Base-by-base conservation (phyloP, 2,888 invertebrate genomes). In the Opisthograptis luteolata region DNA sequence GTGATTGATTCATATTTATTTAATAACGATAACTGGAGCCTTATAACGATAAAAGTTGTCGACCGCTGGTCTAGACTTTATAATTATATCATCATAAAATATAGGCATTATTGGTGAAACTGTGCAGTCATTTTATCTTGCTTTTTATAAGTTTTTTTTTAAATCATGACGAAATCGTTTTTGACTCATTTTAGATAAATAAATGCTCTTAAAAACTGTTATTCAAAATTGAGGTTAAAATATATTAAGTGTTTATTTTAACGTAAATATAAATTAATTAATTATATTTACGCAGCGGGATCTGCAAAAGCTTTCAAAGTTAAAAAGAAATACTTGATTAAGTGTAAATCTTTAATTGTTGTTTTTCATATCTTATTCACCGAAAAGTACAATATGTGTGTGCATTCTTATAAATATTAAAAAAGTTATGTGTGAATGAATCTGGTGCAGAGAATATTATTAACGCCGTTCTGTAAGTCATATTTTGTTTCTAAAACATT, bases 321-420 rank as follows among this genome's bases (percentile, higher is more conserved):
- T 28, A 44, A 55, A 54, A 58, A 51, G 56, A 59, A 41, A 49
- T 57, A 55, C 50, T 49, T 42, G 42, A 57, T 57, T 55, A 61
- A n/a, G n/a, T n/a, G n/a, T n/a, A n/a, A 39, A 60, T 10, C 15
- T 24, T 24, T 36, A 19, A 17, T 52, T 46, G 55, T 44, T 59
- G 50, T 35, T 56, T 62, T 58, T 58, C 48, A 58, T 54, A 55
- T 64, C 53, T 62, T 55, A 59, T 60, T 66, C 68, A 76, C 75
- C 78, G 60, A 72, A 79, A 72, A 84, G 84, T 83, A 82, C 83
- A 84, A 84, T 71, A 64, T 55, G 34, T 60, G 66, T 72, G 76
- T 75, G 76, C 76, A 76, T 79, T 80, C 66, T 44, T 35, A 64
- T 70, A 50, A 62, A 51, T 46, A 51, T 66, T 59, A 53, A 60